phyloP scores from a whole-genome alignment of 2,797 vertebrate species.

The Phylloscopus collybita region DNA sequence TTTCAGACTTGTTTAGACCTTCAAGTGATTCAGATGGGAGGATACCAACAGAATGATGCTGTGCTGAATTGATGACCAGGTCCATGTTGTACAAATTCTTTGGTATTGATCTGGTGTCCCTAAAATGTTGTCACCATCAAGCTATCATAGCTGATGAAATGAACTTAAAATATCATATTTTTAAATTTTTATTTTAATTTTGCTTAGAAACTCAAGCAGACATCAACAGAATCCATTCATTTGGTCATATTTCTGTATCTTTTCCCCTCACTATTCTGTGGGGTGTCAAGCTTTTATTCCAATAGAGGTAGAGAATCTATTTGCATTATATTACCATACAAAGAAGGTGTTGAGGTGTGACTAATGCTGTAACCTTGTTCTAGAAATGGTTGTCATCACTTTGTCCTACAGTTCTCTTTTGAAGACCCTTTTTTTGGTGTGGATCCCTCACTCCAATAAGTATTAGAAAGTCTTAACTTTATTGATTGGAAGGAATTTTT shows the following conservation, averaged over 20 bases:
- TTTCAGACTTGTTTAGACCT: background rate
- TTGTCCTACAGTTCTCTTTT: background rate
- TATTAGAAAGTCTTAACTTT: background rate
- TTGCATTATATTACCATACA: background rate
- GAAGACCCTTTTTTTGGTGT: fast-evolving
- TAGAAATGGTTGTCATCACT: background rate
- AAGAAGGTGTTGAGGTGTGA: background rate
- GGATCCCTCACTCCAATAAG: background rate
- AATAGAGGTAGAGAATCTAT: background rate
- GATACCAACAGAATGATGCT: background rate
- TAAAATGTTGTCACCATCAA: background rate
- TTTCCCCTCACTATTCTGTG: background rate
- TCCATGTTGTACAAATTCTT: background rate
- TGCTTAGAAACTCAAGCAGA: background rate
- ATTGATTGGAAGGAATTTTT: background rate
- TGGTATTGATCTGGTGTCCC: background rate
- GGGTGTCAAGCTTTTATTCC: background rate
- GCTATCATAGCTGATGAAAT: background rate
- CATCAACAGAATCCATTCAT: background rate
- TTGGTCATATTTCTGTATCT: background rate
- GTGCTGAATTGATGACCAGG: background rate
- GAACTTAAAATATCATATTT: background rate
- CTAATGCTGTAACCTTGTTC: background rate
- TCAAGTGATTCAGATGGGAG: background rate
- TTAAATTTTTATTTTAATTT: background rate